Percentiles rank a stretch among this genome's conserved stretches.
phyloP scores from a whole-genome alignment of 2,113 vertebrate genomes.

The Psephotus haematonotus region DNA sequence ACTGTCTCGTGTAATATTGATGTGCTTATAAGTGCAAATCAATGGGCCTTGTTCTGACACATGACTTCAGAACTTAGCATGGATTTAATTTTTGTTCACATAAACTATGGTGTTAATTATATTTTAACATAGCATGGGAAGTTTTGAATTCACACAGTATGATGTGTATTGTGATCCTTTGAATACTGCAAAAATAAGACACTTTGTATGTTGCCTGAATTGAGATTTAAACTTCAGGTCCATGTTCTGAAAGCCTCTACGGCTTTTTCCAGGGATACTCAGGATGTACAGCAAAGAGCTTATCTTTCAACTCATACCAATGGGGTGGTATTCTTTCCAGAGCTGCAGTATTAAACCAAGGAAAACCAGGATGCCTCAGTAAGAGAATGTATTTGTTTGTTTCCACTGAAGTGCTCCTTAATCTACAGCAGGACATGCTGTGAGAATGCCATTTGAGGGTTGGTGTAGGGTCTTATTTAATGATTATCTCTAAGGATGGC shows the following conservation, averaged over 20 bases:
- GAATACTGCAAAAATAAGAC: neutral
- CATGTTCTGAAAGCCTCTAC: neutral
- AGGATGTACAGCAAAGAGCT: neutral
- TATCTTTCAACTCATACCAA: neutral
- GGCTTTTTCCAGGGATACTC: neutral
- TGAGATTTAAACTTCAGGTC: neutral
- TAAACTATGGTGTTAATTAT: neutral
- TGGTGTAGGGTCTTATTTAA: neutral
- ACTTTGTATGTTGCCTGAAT: neutral
- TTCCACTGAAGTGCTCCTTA: neutral
- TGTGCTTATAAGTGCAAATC: neutral
- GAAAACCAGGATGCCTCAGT: neutral
- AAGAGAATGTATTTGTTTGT: neutral
- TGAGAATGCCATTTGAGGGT: neutral
- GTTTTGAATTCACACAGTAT: neutral
- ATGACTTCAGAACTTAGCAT: neutral
- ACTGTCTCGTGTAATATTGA: neutral
- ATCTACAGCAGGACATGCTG: neutral
- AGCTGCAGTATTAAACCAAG: neutral
- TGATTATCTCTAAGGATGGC: neutral
- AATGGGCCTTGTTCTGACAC: neutral
- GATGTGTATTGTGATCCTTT: neutral
- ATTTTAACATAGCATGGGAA: neutral
- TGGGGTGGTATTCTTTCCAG: neutral
- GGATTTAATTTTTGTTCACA: neutral